Conservation (phyloP, 2,888 invertebrate genomes). For the Dryadula phaetusa region DNA sequence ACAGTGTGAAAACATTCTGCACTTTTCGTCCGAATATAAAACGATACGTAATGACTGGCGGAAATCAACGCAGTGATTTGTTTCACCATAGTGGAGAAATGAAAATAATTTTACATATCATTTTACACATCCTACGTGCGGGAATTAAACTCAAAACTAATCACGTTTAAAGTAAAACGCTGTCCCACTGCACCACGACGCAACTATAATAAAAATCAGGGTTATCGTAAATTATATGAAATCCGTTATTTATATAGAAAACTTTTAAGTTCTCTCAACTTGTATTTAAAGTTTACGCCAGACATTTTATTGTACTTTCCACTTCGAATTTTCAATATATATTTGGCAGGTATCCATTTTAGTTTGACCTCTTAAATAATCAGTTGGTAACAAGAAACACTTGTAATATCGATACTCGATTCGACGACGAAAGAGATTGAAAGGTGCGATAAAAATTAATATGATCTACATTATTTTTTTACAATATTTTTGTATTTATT, state of each 20-base stretch:
- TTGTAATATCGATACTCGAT: neutral
- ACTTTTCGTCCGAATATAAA: too few species aligned
- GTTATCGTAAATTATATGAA: neutral
- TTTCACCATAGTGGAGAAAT: too few species aligned
- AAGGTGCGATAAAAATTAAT: neutral
- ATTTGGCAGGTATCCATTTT: slow-evolving; percentile 37
- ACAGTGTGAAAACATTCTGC: too few species aligned
- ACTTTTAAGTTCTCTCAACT: slow-evolving; percentile 5
- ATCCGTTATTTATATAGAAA: slow-evolving; percentile 19
- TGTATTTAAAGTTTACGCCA: slow-evolving; percentile 7
- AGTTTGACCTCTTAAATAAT: slow-evolving; percentile 20
- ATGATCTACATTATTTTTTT: too few species aligned
- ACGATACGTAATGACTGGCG: too few species aligned
- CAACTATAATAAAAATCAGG: neutral
- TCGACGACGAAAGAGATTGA: neutral
- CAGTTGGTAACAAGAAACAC: slow-evolving; percentile 3
- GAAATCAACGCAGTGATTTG: too few species aligned
- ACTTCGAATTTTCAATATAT: slow-evolving; percentile 19
- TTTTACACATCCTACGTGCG: too few species aligned
- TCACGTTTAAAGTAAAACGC: too few species aligned
- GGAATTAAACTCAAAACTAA: too few species aligned
- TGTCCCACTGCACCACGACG: too few species aligned
- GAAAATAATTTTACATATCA: too few species aligned
- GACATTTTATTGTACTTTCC: slow-evolving; percentile 19
- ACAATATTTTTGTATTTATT: too few species aligned